phyloP scores from a whole-genome alignment of 2,797 vertebrate genomes.

The Loriculus beryllinus region DNA sequence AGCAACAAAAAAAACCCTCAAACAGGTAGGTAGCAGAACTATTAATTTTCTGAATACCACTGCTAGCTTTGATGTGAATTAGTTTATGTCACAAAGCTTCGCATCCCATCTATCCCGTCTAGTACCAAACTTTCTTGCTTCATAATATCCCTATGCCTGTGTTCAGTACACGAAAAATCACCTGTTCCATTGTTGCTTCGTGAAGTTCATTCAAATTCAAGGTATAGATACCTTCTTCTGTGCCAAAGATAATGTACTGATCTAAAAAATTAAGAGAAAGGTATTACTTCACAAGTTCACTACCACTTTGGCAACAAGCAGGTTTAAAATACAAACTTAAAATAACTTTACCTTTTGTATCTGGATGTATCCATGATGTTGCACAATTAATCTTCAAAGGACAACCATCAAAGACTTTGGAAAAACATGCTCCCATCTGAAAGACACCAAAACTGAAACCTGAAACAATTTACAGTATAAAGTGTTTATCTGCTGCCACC shows the following conservation, averaged over 20 bases:
- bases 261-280: constrained; percentile 74
- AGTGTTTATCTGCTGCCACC: background rate
- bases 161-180: constrained; percentile 31
- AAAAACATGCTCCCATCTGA: constrained; percentile 99
- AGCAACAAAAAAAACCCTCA: background rate
- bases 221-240: constrained; percentile 97
- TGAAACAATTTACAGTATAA: background rate
- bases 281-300: background rate
- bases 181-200: constrained; percentile 99
- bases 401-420: constrained; percentile 98
- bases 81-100: background rate
- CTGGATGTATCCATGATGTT: constrained; percentile 98
- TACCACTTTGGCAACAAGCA: background rate
- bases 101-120: background rate
- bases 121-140: background rate
- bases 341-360: constrained; percentile 88
- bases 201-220: constrained; percentile 97
- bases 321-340: background rate
- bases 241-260: constrained; percentile 98
- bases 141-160: background rate
- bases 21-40: background rate
- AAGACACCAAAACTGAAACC: constrained; percentile 42
- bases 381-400: constrained; percentile 98
- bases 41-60: background rate
- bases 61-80: background rate